phyloP scores from a whole-genome alignment of 2,113 vertebrate genomes.

The Holacanthus passer region DNA sequence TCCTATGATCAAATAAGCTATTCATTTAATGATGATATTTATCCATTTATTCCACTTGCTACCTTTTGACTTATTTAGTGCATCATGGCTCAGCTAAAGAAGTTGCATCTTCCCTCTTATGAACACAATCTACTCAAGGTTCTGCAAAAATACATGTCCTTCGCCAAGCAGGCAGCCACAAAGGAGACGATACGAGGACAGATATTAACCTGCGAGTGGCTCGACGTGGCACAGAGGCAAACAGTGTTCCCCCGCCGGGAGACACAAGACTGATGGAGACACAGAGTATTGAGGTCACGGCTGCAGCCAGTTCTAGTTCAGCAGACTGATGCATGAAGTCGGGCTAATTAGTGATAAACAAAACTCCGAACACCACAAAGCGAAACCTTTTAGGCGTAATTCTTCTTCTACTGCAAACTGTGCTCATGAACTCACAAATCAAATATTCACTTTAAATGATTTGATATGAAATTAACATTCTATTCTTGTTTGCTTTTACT shows the following conservation, averaged over 20 bases:
- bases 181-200: slow-evolving; percentile 1
- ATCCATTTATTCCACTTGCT: background rate
- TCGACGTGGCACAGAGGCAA: background rate
- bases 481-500: background rate
- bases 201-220: background rate
- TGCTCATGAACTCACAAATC: background rate
- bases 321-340: background rate
- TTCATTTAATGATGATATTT: no score
- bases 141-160: background rate
- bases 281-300: background rate
- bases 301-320: slow-evolving; percentile 16
- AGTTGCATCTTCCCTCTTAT: background rate
- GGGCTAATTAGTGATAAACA: background rate
- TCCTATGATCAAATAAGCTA: no score
- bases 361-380: background rate
- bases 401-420: background rate
- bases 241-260: background rate
- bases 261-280: slow-evolving; percentile 12
- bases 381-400: background rate
- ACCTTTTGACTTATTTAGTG: background rate
- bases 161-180: background rate
- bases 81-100: background rate
- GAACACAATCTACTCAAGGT: background rate
- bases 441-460: background rate
- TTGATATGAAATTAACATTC: background rate